These are phyloP conservation scores for Sebastes taczanowskii DNA, from an alignment of 2,797 vertebrate genomes.

Conservation along the genomic window DNA sequence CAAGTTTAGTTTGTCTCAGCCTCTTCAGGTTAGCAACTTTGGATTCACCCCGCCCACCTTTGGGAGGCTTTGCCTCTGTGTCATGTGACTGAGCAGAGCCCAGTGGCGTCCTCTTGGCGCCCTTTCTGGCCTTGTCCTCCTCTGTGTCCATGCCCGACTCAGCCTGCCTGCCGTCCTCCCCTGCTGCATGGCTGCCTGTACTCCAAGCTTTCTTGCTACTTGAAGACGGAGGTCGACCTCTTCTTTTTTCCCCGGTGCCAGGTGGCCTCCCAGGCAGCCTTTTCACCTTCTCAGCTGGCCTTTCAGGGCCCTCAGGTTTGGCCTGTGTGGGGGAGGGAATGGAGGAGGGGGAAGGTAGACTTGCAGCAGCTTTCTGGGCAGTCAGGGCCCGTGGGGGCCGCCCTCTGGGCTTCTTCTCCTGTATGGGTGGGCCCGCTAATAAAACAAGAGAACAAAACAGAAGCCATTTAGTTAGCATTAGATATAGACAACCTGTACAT, in stretches of 20 bases:
- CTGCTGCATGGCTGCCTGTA: conserved; percentile 70
- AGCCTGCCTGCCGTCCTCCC: conserved; percentile 81
- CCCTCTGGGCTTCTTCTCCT: conserved; percentile 94
- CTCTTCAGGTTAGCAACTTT: conserved; percentile 92
- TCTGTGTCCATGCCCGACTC: conserved; percentile 80
- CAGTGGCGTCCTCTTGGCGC: conserved; percentile 86
- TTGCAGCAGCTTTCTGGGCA: conserved; percentile 84
- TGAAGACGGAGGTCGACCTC: conserved; percentile 91
- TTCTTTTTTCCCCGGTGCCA: conserved; percentile 89
- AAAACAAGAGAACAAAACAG: conserved; percentile 35
- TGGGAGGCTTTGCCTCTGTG: conserved; percentile 71
- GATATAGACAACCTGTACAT: background rate
- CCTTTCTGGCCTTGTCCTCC: conserved; percentile 87
- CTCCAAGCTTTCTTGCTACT: conserved; percentile 78
- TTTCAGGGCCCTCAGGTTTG: conserved; percentile 84
- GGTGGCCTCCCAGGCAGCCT: conserved; percentile 90
- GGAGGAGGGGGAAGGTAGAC: conserved; percentile 82
- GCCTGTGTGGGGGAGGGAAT: conserved; percentile 81
- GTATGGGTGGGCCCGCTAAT: conserved; percentile 80
- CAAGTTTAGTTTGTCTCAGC: conserved; percentile 90
- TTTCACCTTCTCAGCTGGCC: conserved; percentile 89
- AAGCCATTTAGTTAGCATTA: background rate
- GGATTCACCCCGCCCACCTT: conserved; percentile 76
- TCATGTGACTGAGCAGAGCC: conserved; percentile 88
- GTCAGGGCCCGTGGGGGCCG: conserved; percentile 91